These are phyloP conservation scores for Cistogaster globosa DNA, from an alignment of 2,888 invertebrate species.

Conservation along the genomic window DNA sequence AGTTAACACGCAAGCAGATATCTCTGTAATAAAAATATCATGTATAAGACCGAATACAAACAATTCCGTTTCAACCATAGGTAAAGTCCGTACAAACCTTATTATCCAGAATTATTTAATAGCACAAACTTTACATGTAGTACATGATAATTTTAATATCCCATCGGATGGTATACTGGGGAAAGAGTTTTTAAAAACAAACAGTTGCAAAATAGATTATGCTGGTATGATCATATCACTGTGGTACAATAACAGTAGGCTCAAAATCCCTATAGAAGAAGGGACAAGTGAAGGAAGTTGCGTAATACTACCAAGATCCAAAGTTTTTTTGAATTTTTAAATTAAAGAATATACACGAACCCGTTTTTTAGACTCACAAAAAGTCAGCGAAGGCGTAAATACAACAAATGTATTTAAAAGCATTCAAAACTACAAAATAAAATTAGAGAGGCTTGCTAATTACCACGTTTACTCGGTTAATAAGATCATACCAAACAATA, in stretches of 20 bases:
- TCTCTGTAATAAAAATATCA: constrained; percentile 38
- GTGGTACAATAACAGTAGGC: too few species aligned
- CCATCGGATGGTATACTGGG: not conserved
- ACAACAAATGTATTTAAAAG: too few species aligned
- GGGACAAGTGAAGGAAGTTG: too few species aligned
- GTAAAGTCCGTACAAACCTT: constrained; percentile 4
- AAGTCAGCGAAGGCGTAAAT: not conserved
- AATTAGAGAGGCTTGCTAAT: not conserved
- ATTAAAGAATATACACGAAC: too few species aligned
- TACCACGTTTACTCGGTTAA: not conserved
- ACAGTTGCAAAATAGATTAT: not conserved
- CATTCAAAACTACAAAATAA: too few species aligned
- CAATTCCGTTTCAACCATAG: constrained; percentile 1
- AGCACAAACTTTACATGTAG: not conserved
- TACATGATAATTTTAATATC: not conserved
- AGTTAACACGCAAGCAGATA: constrained; percentile 34
- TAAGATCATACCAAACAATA: too few species aligned
- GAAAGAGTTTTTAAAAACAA: not conserved
- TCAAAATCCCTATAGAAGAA: too few species aligned
- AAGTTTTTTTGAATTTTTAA: too few species aligned
- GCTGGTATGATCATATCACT: too few species aligned
- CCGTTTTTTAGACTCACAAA: not conserved
- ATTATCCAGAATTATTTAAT: constrained; percentile 1
- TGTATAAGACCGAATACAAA: constrained; percentile 19
- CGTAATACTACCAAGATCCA: too few species aligned